Conservation (phyloP, 1,140 invertebrate species). For the Musca vetustissima region DNA sequence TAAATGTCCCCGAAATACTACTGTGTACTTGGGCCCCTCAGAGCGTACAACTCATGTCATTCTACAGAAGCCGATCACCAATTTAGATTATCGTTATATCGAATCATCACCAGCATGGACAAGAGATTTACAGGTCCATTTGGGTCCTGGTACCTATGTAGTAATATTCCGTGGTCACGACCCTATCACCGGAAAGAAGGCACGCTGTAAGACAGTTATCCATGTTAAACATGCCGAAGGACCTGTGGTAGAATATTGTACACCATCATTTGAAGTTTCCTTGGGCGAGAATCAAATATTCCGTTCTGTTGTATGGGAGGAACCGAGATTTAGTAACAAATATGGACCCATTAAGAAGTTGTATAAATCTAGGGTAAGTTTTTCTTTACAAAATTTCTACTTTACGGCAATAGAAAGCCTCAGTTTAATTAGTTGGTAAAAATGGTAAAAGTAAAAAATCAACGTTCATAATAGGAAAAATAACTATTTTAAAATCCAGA, state of each 20-base stretch:
- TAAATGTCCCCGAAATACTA: constrained; percentile 65
- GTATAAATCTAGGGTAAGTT: constrained; percentile 66
- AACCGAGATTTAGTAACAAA: constrained; percentile 66
- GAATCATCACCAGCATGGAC: constrained; percentile 66
- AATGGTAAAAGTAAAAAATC: too few species aligned
- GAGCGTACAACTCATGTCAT: constrained; percentile 61
- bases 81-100: constrained; percentile 69
- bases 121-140: constrained; percentile 63
- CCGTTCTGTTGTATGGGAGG: constrained; percentile 66
- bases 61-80: constrained; percentile 67
- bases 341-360: constrained; percentile 63
- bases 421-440: too few species aligned
- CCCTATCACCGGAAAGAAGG: constrained; percentile 60
- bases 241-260: constrained; percentile 60
- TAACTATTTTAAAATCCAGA: too few species aligned
- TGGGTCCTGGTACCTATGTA: constrained; percentile 62
- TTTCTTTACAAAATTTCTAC: too few species aligned
- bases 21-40: constrained; percentile 60
- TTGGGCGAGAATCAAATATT: constrained; percentile 60
- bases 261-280: constrained; percentile 64
- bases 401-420: too few species aligned
- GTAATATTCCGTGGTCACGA: constrained; percentile 65
- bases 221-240: constrained; percentile 60
- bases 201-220: constrained; percentile 65
- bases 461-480: too few species aligned